A percentile compares a stretch with the other conserved stretches of the same genome.
Evolutionary conservation across 2,797 vertebrate species (phyloP).

Genomic region (Notolabrus celidotus): DNA sequence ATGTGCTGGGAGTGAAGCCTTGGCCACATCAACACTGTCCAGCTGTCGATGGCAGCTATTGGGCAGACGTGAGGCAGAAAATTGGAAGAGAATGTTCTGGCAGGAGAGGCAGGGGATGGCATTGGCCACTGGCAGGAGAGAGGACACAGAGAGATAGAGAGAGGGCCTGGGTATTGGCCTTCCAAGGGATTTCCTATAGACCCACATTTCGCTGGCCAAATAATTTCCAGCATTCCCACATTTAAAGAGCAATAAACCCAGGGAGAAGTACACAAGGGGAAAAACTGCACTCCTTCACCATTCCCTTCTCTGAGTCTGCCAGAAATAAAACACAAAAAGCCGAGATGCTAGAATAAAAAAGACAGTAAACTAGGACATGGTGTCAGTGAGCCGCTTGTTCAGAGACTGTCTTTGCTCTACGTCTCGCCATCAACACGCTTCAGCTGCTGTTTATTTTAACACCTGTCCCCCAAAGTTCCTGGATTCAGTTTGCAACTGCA

Average conservation of each 20-base stretch:
- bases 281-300: slow-evolving; percentile 66
- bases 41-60: slow-evolving; percentile 84
- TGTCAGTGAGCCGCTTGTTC: slow-evolving; percentile 73
- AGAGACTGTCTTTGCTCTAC: slow-evolving; percentile 72
- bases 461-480: slow-evolving; percentile 80
- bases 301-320: slow-evolving; percentile 68
- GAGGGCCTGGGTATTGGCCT: slow-evolving; percentile 74
- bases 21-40: slow-evolving; percentile 82
- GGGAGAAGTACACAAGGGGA: slow-evolving; percentile 68
- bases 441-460: slow-evolving; percentile 83
- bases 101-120: slow-evolving; percentile 77
- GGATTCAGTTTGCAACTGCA: slow-evolving; percentile 65
- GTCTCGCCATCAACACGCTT: slow-evolving; percentile 71
- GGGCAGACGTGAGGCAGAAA: slow-evolving; percentile 81
- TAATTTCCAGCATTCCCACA: slow-evolving; percentile 79
- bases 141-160: slow-evolving; percentile 73
- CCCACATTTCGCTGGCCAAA: slow-evolving; percentile 77
- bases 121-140: slow-evolving; percentile 79
- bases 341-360: slow-evolving; percentile 58
- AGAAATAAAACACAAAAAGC: slow-evolving; percentile 77
- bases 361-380: slow-evolving; percentile 79
- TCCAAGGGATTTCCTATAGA: slow-evolving; percentile 84
- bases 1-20: slow-evolving; percentile 82
- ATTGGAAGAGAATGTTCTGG: slow-evolving; percentile 86
- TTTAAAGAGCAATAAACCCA: slow-evolving; percentile 83